Evolutionary conservation across 2,888 invertebrate genomes (phyloP), one percentile per base, ranked within the genome.

Genomic region (Megamerina dolium): DNA sequence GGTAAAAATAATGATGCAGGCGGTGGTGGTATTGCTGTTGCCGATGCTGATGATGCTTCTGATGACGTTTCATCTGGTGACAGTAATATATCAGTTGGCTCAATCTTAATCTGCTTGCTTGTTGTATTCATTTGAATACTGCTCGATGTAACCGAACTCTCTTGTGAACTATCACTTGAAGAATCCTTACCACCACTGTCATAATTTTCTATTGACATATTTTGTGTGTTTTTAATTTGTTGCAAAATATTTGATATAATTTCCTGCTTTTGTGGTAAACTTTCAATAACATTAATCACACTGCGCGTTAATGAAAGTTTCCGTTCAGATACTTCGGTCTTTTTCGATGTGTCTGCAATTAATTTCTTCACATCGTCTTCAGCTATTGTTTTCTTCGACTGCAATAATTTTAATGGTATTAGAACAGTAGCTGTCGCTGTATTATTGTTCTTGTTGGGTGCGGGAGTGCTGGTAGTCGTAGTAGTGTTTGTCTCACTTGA

Each of bases 1-100:
- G 12, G 8, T 5, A 20, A 21, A 8, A 44, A 29, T 10, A 30
- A 40, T 27, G 31, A 34, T 18, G 23, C 21, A n/a, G 44, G 44
- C 13, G 37, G 12, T 6, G 27, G 10, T 27, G 27, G 27, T 5
- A 13, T 3, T 27, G 13, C 10, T 27, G 3, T 13, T 27, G 27
- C 13, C 13, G 27, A 27, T 27, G 27, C 12, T 27, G 27, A n/a
- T 27, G 5, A 10, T 27, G 27, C 13, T 4, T 4, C 3, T 27
- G 27, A 5, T 27, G 27, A n/a, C 6, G 26, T 23, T 23, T 6
- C 8, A 23, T 23, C 10, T 27, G 27, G 12, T 27, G 27, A n/a
- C 13, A 5, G 5, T 27, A 5, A 3, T 27, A 13, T 13, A 4
- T 3, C 27, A n/a, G 26, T 23, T 10, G 10, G 26, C 10, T 6